A percentile compares a stretch with the other conserved stretches of the same genome.
Conservation (phyloP, 2,113 vertebrate species). For the Nesoenas mayeri region DNA sequence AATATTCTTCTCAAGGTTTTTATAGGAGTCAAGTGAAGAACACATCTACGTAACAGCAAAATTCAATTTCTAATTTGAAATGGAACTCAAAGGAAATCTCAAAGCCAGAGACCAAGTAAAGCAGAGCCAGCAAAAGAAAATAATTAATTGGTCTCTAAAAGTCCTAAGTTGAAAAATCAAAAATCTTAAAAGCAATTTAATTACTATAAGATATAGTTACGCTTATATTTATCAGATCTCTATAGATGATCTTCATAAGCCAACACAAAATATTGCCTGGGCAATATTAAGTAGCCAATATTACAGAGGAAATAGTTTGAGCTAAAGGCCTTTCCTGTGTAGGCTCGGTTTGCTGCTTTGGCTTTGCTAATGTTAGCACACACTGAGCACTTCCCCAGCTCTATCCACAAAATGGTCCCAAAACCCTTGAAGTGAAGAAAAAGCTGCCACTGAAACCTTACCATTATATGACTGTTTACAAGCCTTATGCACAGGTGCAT, state of each 20-base stretch:
- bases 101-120: neutral
- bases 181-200: neutral
- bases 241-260: neutral
- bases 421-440: neutral
- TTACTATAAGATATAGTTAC: neutral
- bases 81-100: neutral
- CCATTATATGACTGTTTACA: neutral
- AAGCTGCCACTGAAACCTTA: neutral
- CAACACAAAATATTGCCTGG: neutral
- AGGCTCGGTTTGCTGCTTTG: neutral
- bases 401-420: neutral
- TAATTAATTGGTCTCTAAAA: neutral
- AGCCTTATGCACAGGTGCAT: neutral
- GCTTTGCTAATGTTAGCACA: neutral
- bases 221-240: neutral
- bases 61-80: neutral
- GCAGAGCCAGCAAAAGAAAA: neutral
- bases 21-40: neutral
- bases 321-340: neutral
- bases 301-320: neutral
- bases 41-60: neutral
- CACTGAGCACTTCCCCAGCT: rapidly evolving
- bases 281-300: neutral
- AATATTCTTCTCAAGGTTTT: neutral
- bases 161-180: neutral